A percentile compares a stretch with the other conserved stretches of the same genome.
phyloP scores from a whole-genome alignment of 2,797 vertebrate genomes.

The Chelon auratus region DNA sequence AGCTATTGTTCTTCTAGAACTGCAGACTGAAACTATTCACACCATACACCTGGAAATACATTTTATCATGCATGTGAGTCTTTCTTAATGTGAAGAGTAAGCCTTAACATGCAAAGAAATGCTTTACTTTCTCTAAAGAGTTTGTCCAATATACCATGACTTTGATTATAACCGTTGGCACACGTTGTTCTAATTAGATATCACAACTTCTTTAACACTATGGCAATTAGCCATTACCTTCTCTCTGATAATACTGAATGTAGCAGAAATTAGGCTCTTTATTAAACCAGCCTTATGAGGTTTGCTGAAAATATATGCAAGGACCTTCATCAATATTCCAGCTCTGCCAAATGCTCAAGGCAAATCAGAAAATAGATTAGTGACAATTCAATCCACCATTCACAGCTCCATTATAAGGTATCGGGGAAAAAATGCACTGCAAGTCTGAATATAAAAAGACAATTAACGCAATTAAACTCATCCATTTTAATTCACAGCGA shows the following conservation, averaged over 20 bases:
- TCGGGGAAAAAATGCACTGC: conserved; percentile 28
- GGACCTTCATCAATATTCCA: conserved; percentile 54
- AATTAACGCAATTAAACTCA: conserved; percentile 66
- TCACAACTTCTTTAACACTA: conserved; percentile 17
- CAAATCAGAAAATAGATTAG: conserved; percentile 63
- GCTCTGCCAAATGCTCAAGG: conserved; percentile 56
- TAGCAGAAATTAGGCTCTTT: conserved; percentile 35
- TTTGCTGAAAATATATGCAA: conserved; percentile 46
- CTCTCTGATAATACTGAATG: conserved; percentile 26
- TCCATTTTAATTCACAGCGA: conserved; percentile 59
- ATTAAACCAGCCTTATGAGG: conserved; percentile 40
- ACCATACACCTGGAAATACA: not conserved
- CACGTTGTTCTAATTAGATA: conserved; percentile 17
- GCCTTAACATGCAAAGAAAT: conserved; percentile 7
- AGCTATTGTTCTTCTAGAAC: not conserved
- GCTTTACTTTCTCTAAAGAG: not conserved
- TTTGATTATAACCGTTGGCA: conserved; percentile 1
- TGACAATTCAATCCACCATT: conserved; percentile 57
- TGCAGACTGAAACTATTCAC: not conserved
- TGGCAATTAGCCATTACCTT: conserved; percentile 42
- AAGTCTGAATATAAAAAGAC: conserved; percentile 57
- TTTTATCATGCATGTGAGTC: not conserved
- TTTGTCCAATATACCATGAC: conserved; percentile 24
- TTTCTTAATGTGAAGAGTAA: conserved; percentile 4
- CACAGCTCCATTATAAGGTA: conserved; percentile 42